Percentiles rank a stretch among this genome's conserved stretches.
Evolutionary conservation across 1,140 invertebrate genomes (phyloP).

Genomic region (Adelges cooleyi): DNA sequence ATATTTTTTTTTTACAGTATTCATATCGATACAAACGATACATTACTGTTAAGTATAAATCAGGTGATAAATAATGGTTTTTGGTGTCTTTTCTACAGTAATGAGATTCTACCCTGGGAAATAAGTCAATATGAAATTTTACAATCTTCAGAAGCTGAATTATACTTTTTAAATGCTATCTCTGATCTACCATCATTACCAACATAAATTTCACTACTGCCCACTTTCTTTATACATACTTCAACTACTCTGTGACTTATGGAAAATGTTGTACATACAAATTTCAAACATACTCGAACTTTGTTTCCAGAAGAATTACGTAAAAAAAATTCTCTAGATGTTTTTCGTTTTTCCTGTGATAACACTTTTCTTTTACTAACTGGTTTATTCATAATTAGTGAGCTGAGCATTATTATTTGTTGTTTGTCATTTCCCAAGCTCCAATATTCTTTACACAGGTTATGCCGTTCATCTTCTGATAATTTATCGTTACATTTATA

Average conservation of each 20-base stretch:
- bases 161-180: conserved; percentile 1
- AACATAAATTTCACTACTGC: background rate
- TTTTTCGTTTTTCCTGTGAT: background rate
- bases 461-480: background rate
- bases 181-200: background rate
- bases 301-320: background rate
- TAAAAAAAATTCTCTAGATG: background rate
- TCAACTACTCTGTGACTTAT: conserved; percentile 13
- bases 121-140: conserved; percentile 17
- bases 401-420: background rate
- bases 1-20: background rate
- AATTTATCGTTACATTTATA: conserved; percentile 7
- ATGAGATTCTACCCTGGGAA: conserved; percentile 20
- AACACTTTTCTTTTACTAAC: background rate
- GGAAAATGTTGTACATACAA: conserved; percentile 1
- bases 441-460: background rate
- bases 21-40: conserved; percentile 15
- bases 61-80: conserved; percentile 9
- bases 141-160: background rate
- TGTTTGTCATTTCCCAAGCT: background rate
- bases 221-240: background rate
- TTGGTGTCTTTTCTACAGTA: conserved; percentile 10
- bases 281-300: conserved; percentile 2
- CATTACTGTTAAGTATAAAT: conserved; percentile 17
- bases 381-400: background rate